Evolutionary conservation across 2,113 vertebrate species (phyloP).

Genomic region (Morone saxatilis): DNA sequence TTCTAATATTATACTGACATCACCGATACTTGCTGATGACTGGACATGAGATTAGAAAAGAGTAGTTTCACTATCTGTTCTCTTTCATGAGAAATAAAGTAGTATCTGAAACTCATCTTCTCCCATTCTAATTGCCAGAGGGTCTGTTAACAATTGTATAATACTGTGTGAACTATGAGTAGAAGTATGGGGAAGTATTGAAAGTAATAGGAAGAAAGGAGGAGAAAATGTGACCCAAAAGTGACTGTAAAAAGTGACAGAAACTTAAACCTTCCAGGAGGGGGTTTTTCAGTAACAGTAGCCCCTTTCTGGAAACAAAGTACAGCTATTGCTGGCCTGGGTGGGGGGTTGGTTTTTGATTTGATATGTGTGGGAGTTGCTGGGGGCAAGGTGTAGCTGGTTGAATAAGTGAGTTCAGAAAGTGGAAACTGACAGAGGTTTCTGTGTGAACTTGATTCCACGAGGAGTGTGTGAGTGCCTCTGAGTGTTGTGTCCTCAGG

Average conservation of each 20-base stretch:
- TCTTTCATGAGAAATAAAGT: constrained; percentile 29
- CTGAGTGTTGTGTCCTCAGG: constrained; percentile 53
- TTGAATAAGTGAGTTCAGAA: constrained; percentile 38
- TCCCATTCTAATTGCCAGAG: constrained; percentile 15
- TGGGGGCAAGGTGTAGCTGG: constrained; percentile 68
- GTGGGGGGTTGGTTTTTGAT: constrained; percentile 43
- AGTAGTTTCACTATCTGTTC: constrained; percentile 50
- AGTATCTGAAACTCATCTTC: constrained; percentile 41
- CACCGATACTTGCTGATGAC: constrained; percentile 42
- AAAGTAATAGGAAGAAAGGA: background rate
- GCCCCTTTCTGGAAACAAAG: constrained; percentile 39
- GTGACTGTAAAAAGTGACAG: constrained; percentile 1
- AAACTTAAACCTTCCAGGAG: constrained; percentile 29
- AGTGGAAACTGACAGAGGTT: constrained; percentile 52
- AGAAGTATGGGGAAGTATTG: constrained; percentile 1
- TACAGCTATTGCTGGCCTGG: constrained; percentile 10
- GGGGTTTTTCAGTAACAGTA: constrained; percentile 71
- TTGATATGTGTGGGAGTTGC: constrained; percentile 78
- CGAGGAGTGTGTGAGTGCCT: constrained; percentile 31
- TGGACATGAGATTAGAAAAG: constrained; percentile 5
- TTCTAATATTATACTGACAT: constrained; percentile 4
- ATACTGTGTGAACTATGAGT: constrained; percentile 4
- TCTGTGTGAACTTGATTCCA: constrained; percentile 63
- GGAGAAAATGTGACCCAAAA: background rate
- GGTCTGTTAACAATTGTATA: constrained; percentile 9